phyloP scores from a whole-genome alignment of 1,140 invertebrate species.

The Drosophila erecta region DNA sequence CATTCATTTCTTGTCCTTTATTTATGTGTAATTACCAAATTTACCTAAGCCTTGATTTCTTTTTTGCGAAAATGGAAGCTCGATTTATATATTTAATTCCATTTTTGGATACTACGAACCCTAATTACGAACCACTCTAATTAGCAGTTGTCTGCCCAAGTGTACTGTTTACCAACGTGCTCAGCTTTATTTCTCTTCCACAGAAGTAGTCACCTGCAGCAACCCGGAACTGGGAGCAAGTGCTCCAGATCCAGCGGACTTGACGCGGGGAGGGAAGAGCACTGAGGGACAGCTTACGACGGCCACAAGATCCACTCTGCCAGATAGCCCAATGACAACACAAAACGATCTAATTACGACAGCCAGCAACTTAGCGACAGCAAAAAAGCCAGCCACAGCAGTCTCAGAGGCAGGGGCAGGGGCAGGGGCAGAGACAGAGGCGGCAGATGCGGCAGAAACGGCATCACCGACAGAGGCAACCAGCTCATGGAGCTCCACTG shows the following conservation, averaged over 20 bases:
- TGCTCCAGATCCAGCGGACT: constrained; percentile 2
- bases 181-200: constrained; percentile 33
- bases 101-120: not conserved
- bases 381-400: constrained; percentile 54
- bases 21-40: too few species aligned
- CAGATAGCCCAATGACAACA: constrained; percentile 80
- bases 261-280: not conserved
- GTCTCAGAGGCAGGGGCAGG: not conserved
- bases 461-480: constrained; percentile 21
- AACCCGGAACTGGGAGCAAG: constrained; percentile 1
- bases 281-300: constrained; percentile 48
- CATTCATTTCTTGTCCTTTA: too few species aligned
- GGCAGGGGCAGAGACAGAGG: constrained; percentile 1
- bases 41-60: too few species aligned
- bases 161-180: constrained; percentile 19
- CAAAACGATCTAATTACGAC: constrained; percentile 82
- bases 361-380: constrained; percentile 70
- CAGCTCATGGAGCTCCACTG: constrained; percentile 24
- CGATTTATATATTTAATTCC: too few species aligned
- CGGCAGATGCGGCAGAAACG: not conserved
- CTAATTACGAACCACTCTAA: constrained; percentile 8
- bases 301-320: constrained; percentile 70
- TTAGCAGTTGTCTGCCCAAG: constrained; percentile 18
- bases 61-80: too few species aligned
- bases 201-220: constrained; percentile 73